phyloP scores from a whole-genome alignment of 2,797 vertebrate species.

The Lagocephalus sceleratus region DNA sequence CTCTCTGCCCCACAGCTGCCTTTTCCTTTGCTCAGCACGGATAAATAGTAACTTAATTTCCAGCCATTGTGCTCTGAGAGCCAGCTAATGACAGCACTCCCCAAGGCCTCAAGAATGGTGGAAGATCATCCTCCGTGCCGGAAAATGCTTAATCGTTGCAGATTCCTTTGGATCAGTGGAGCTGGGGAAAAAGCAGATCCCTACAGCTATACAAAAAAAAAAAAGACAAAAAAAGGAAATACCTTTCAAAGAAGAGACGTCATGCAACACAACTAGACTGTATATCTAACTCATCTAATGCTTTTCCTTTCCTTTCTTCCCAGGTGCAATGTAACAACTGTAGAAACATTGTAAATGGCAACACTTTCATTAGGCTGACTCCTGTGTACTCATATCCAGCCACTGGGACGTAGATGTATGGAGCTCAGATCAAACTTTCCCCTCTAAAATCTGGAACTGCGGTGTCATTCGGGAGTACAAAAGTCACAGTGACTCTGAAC shows the following conservation, averaged over 20 bases:
- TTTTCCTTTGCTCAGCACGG: constrained; percentile 81
- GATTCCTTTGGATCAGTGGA: constrained; percentile 70
- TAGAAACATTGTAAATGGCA: constrained; percentile 14
- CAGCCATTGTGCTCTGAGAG: constrained; percentile 80
- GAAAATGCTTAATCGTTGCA: constrained; percentile 62
- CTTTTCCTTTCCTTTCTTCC: constrained; percentile 14
- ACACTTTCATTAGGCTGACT: constrained; percentile 47
- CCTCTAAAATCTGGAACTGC: constrained; percentile 51
- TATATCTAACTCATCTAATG: constrained; percentile 6
- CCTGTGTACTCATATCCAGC: constrained; percentile 50
- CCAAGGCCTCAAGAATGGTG: constrained; percentile 67
- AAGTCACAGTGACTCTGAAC: constrained; percentile 42
- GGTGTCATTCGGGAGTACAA: constrained; percentile 57
- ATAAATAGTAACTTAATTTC: constrained; percentile 88
- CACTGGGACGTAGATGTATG: constrained; percentile 25
- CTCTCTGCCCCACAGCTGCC: constrained; percentile 75
- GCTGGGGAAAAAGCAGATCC: constrained; percentile 40
- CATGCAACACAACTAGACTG: constrained; percentile 21
- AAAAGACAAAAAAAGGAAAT: constrained; percentile 14
- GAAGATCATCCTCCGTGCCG: constrained; percentile 64
- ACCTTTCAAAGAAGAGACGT: constrained; percentile 34
- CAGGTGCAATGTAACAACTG: constrained; percentile 10
- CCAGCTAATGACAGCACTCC: constrained; percentile 79
- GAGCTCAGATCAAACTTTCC: constrained; percentile 47
- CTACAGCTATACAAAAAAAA: constrained; percentile 28